Evolutionary conservation across 2,888 invertebrate genomes (phyloP).

Genomic region (Horisme vitalbata): DNA sequence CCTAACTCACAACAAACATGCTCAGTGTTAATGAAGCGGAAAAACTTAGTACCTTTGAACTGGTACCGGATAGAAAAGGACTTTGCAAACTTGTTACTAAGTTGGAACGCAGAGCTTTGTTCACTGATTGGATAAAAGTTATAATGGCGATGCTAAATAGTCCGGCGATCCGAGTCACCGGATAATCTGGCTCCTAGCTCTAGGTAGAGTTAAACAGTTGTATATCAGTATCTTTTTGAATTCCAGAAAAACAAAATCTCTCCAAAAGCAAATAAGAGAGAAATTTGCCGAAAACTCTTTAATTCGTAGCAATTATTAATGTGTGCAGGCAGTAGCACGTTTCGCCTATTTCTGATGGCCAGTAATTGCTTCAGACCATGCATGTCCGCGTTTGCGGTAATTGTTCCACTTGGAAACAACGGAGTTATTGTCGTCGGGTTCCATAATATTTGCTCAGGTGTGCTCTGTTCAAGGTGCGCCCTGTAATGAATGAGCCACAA

Average conservation of each 20-base stretch:
- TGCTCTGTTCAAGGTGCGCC: constrained; percentile 52
- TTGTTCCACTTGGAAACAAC: constrained; percentile 62
- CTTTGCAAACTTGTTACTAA: constrained; percentile 24
- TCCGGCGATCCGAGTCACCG: constrained; percentile 4
- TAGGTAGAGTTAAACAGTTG: constrained; percentile 6
- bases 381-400: constrained; percentile 38
- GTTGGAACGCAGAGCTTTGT: constrained; percentile 15
- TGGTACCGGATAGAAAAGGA: not conserved
- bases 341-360: constrained; percentile 8
- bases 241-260: too few species aligned
- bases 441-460: constrained; percentile 80
- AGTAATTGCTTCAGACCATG: constrained; percentile 6
- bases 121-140: constrained; percentile 24
- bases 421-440: constrained; percentile 56
- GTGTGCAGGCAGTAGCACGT: constrained; percentile 4
- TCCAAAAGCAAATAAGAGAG: not conserved
- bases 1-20: constrained; percentile 16
- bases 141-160: constrained; percentile 24
- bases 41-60: constrained; percentile 22
- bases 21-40: constrained; percentile 13
- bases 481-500: constrained; percentile 60
- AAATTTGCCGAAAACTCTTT: not conserved
- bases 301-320: constrained; percentile 10
- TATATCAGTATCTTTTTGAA: too few species aligned
- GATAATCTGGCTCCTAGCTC: constrained; percentile 12